Evolutionary conservation across 2,888 invertebrate species (phyloP).

Genomic region (Congeria kusceri): DNA sequence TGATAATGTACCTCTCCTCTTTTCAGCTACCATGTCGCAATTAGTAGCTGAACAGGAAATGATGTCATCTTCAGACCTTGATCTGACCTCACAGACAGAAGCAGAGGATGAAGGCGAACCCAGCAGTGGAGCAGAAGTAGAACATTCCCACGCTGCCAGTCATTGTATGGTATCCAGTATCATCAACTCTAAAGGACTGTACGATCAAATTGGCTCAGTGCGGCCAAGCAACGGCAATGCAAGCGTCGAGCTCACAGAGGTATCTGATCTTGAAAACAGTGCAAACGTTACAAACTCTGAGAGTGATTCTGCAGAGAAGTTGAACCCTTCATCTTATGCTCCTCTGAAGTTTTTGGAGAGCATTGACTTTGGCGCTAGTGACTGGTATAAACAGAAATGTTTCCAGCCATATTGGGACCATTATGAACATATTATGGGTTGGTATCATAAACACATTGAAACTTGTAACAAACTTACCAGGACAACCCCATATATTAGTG

Average conservation of each 20-base stretch:
- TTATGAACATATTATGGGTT: conserved; percentile 74
- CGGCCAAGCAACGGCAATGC: neutral
- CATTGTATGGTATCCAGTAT: too few relatives aligned
- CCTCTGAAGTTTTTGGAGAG: neutral
- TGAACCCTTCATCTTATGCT: neutral
- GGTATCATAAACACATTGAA: conserved; percentile 76
- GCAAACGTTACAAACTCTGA: neutral
- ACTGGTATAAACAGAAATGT: conserved; percentile 75
- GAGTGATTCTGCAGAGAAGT: conserved; percentile 15
- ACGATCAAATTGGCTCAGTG: neutral
- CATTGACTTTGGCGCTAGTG: neutral
- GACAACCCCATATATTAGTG: neutral
- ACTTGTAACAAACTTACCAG: conserved; percentile 54
- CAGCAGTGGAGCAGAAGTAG: conserved; percentile 12
- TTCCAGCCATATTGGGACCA: conserved; percentile 79
- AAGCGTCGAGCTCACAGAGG: conserved; percentile 51
- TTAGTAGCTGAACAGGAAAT: neutral
- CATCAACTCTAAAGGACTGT: neutral
- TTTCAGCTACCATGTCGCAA: too few relatives aligned
- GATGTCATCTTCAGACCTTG: conserved; percentile 37
- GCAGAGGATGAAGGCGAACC: conserved; percentile 38
- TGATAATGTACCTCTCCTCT: too few relatives aligned
- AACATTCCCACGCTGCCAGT: too few relatives aligned
- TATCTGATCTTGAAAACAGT: conserved; percentile 47
- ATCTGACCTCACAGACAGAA: conserved; percentile 47